Conservation (phyloP, 2,888 invertebrate species). For the Meghimatium bilineatum region DNA sequence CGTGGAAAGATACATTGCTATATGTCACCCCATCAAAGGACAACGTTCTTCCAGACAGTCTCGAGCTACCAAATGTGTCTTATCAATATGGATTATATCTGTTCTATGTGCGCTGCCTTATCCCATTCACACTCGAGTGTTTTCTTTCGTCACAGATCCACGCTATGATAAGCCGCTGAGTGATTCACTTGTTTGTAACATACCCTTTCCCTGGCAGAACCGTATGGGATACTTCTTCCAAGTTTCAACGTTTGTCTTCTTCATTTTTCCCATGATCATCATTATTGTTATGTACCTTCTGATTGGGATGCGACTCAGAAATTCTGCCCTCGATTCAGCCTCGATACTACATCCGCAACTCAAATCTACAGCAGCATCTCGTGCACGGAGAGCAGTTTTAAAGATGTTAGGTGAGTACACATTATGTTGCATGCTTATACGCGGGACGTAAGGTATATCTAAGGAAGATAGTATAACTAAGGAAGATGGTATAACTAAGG, state of each 20-base stretch:
- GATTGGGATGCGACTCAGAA: slow-evolving; percentile 68
- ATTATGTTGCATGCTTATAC: too few species aligned
- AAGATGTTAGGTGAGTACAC: slow-evolving; percentile 71
- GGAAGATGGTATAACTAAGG: too few species aligned
- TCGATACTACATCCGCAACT: slow-evolving; percentile 46
- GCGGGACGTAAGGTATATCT: too few species aligned
- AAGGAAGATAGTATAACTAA: too few species aligned
- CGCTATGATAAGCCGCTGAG: slow-evolving; percentile 56
- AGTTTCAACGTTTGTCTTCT: slow-evolving; percentile 88
- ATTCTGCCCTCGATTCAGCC: slow-evolving; percentile 48
- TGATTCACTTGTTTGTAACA: slow-evolving; percentile 72
- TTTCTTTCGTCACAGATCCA: slow-evolving; percentile 61
- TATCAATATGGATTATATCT: slow-evolving; percentile 86
- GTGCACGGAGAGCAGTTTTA: slow-evolving; percentile 65
- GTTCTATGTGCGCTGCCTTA: slow-evolving; percentile 83
- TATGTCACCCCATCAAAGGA: slow-evolving; percentile 90
- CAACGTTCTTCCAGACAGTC: slow-evolving; percentile 90
- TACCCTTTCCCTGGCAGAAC: slow-evolving; percentile 62
- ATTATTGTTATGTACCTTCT: slow-evolving; percentile 85
- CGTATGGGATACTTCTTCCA: slow-evolving; percentile 82
- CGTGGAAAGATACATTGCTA: slow-evolving; percentile 90
- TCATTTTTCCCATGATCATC: slow-evolving; percentile 85
- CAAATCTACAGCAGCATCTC: slow-evolving; percentile 50
- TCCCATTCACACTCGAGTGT: slow-evolving; percentile 69
- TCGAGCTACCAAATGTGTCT: slow-evolving; percentile 87